phyloP scores from a whole-genome alignment of 2,888 invertebrate species.

The Hemistola chrysoprasaria region DNA sequence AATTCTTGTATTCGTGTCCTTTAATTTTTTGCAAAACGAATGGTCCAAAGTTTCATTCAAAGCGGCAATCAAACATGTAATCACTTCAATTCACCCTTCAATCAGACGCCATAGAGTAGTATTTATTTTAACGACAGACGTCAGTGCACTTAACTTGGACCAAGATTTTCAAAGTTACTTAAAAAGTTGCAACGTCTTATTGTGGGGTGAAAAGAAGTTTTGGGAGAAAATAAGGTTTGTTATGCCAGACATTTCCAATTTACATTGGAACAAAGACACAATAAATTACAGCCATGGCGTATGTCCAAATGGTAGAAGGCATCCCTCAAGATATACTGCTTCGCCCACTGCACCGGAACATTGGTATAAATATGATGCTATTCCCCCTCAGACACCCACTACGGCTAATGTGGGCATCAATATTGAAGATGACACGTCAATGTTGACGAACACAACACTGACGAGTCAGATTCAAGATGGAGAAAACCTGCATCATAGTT shows the following conservation, averaged over 20 bases:
- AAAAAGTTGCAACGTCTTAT: constrained; percentile 86
- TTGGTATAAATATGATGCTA: constrained; percentile 87
- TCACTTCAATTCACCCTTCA: constrained; percentile 84
- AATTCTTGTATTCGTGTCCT: constrained; percentile 90
- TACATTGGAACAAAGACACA: constrained; percentile 83
- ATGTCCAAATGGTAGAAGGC: constrained; percentile 81
- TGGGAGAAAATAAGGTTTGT: constrained; percentile 94
- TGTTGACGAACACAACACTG: constrained; percentile 83
- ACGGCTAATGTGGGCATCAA: constrained; percentile 75
- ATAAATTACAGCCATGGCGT: constrained; percentile 79
- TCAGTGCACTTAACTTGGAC: constrained; percentile 88
- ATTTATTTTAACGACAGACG: constrained; percentile 82
- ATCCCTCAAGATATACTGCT: constrained; percentile 86
- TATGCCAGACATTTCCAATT: constrained; percentile 88
- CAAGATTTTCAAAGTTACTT: constrained; percentile 88
- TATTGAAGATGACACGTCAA: constrained; percentile 83
- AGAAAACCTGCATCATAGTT: constrained; percentile 85
- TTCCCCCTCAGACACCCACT: constrained; percentile 80
- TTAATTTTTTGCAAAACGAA: constrained; percentile 90
- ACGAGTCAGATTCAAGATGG: constrained; percentile 85
- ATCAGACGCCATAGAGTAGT: constrained; percentile 83
- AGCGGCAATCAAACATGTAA: constrained; percentile 89
- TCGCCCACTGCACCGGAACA: constrained; percentile 87
- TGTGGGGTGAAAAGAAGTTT: constrained; percentile 92
- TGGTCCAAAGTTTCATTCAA: constrained; percentile 92